Evolutionary conservation across 2,113 vertebrate species (phyloP).

Genomic region (Pterocles burchelli): DNA sequence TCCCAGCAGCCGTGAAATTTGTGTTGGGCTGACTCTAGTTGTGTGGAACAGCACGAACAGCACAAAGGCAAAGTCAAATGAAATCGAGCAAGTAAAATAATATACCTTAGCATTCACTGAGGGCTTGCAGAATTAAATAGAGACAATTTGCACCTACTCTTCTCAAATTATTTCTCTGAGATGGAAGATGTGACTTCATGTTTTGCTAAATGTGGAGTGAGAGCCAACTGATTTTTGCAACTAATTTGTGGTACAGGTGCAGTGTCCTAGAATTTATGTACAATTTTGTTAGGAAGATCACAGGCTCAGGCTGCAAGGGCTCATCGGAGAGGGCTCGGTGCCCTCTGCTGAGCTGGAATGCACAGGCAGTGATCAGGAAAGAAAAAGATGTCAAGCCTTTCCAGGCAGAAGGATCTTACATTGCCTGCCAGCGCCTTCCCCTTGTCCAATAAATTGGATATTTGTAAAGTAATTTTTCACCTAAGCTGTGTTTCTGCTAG

Average conservation of each 20-base stretch:
- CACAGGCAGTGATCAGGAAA: not conserved
- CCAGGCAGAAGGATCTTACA: not conserved
- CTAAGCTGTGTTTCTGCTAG: not conserved
- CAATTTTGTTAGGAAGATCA: not conserved
- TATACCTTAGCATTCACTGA: not conserved
- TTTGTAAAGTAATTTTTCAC: not conserved
- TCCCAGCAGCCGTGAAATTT: not conserved
- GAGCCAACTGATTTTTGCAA: not conserved
- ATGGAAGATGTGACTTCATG: not conserved
- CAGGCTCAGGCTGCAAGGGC: not conserved
- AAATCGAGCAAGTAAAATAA: not conserved
- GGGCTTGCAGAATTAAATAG: not conserved
- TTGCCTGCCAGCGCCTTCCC: not conserved
- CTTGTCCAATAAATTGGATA: not conserved
- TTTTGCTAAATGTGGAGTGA: not conserved
- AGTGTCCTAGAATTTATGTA: not conserved
- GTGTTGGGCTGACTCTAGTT: not conserved
- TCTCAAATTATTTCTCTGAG: not conserved
- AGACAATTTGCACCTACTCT: not conserved
- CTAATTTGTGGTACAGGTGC: not conserved
- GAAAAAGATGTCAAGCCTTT: not conserved
- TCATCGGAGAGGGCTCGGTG: conserved; percentile 7
- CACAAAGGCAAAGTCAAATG: not conserved
- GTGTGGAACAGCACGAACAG: not conserved
- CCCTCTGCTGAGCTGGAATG: not conserved